Evolutionary conservation across 1,140 invertebrate genomes (phyloP), one percentile per base, ranked within the genome.

Genomic region (Drosophila prosaltans): DNA sequence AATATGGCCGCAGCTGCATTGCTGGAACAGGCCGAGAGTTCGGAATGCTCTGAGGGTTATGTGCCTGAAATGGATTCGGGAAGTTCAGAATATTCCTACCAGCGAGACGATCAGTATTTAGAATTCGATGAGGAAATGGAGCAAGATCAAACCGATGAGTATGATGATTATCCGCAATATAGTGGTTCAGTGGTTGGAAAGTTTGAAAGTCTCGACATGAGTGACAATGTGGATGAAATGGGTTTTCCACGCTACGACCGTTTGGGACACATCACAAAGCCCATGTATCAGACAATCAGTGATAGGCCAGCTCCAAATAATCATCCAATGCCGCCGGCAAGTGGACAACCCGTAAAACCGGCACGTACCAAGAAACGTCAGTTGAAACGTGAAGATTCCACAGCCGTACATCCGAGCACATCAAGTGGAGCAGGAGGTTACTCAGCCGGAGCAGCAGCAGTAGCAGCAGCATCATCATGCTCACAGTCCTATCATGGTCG

Each of bases 41-140:
- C 94, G 0, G 94, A 94, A 84, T 94, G 94, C 78, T 94, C 94
- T 0, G 95, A 95, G 75, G 95, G 94, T 55, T 95, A 95, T 80
- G 90, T 94, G 61, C 95, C 95, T 3, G 95, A 95, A 90, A 93
- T 95, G 7, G 95, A 95, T 86, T 95, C 94, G 3, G 93, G 94
- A 5, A 94, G 94, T 26, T 94, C 94, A 4, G 94, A 94, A 92
- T 92, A 94, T 65, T 94, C 94, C 1, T 94, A 94, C 80, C 93
- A 94, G 93, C 83, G 81, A 0, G 90, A 91, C 16, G 90, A 91
- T 36, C 58, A 94, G 93, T 91, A 92, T 63, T 65, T 92, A 3
- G 92, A 93, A 58, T 92, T 91, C 6, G 93, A 94, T 73, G 93
- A 93, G 66, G 90, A 92, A 36, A 74, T 92, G 51, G 92, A 93